A percentile compares a stretch with the other conserved stretches of the same genome.
Conservation (phyloP, 2,113 vertebrate species). For the Phylloscopus trochiloides region DNA sequence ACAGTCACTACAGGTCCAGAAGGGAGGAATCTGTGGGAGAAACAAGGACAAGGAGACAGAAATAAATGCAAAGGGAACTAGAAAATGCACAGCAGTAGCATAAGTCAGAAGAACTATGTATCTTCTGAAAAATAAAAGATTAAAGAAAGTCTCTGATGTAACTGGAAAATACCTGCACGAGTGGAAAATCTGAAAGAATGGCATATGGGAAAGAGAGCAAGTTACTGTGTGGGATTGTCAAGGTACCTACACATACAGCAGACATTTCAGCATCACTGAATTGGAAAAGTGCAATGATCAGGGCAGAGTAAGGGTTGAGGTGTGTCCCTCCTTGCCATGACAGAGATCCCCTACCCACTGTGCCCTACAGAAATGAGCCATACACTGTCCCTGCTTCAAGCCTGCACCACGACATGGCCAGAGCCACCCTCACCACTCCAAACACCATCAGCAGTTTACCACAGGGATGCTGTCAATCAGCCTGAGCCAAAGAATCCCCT, state of each 20-base stretch:
- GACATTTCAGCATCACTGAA: neutral
- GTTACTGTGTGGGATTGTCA: neutral
- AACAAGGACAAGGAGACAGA: neutral
- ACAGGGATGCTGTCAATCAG: neutral
- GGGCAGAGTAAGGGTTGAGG: neutral
- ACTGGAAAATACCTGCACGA: neutral
- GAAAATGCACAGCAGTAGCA: neutral
- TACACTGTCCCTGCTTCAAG: neutral
- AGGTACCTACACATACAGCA: neutral
- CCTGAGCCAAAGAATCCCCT: neutral
- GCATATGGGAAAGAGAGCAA: neutral
- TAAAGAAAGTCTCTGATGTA: neutral
- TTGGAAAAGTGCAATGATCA: no score
- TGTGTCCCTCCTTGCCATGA: neutral
- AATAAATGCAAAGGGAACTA: neutral
- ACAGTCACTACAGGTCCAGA: neutral
- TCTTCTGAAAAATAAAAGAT: neutral
- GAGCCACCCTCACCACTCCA: neutral
- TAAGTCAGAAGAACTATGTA: neutral
- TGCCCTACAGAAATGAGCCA: neutral
- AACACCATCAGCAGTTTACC: neutral
- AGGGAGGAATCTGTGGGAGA: neutral
- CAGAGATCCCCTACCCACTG: neutral
- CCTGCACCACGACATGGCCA: neutral
- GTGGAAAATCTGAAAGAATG: neutral